These are phyloP conservation scores for Orientallactaga bullata DNA, from an alignment of 2,113 vertebrate genomes.

Conservation along the genomic window DNA sequence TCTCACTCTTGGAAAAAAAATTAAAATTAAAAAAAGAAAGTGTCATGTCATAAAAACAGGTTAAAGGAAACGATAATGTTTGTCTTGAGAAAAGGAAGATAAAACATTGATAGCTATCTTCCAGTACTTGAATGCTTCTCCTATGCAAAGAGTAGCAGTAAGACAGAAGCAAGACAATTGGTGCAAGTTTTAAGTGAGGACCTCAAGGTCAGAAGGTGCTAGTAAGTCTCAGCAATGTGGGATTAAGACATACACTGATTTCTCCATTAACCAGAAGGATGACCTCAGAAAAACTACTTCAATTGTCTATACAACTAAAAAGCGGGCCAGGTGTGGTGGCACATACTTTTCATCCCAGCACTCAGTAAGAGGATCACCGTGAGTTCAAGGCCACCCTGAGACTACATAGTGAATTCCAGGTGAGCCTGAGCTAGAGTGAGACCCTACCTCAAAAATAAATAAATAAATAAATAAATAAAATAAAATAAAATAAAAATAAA, in stretches of 20 bases:
- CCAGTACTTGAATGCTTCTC: not conserved
- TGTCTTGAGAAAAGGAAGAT: not conserved
- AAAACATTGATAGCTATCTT: not conserved
- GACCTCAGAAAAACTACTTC: not conserved
- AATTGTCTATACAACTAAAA: not conserved
- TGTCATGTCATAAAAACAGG: not conserved
- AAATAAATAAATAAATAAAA: too few species aligned
- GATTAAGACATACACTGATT: not conserved
- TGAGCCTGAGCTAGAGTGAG: too few species aligned
- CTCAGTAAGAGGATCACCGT: too few species aligned
- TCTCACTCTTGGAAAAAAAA: too few species aligned
- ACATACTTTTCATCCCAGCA: too few species aligned
- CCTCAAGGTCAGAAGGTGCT: not conserved
- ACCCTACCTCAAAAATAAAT: too few species aligned
- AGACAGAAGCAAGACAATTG: not conserved
- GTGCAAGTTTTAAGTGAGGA: not conserved
- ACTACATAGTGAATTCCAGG: too few species aligned
- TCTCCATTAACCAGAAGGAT: not conserved
- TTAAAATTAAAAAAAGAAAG: too few species aligned
- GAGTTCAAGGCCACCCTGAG: too few species aligned
- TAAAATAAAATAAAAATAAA: too few species aligned
- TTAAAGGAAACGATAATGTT: not conserved
- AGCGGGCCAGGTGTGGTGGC: too few species aligned
- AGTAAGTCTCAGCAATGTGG: not conserved
- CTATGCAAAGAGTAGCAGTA: not conserved